Conservation (phyloP, 1,140 invertebrate genomes). For the Dufourea novaeangliae region DNA sequence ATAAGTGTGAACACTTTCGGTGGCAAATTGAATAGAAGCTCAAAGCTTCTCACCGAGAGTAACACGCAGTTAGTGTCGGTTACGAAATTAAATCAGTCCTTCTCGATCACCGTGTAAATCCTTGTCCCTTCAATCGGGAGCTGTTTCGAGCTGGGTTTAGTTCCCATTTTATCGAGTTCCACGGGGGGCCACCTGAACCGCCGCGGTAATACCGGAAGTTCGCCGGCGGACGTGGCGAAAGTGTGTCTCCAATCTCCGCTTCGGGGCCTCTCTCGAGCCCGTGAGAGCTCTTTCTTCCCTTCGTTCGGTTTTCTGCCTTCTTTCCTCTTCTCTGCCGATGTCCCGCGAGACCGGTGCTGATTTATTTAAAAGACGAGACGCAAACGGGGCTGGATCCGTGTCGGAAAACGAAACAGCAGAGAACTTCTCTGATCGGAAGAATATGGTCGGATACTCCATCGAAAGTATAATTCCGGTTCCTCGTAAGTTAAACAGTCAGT, state of each 20-base stretch:
- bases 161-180: constrained; percentile 55
- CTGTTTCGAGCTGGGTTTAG: neutral
- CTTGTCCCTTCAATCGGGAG: neutral
- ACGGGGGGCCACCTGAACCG: constrained; percentile 19
- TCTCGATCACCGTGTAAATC: constrained; percentile 23
- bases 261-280: constrained; percentile 2
- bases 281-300: constrained; percentile 8
- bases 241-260: constrained; percentile 31
- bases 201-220: constrained; percentile 44
- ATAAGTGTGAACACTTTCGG: too few species aligned
- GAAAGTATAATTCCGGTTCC: neutral
- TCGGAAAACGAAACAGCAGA: neutral
- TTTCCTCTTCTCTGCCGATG: constrained; percentile 3
- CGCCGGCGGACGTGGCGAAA: constrained; percentile 39
- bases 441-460: neutral
- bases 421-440: neutral
- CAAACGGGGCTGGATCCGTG: constrained; percentile 35
- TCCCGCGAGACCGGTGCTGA: constrained; percentile 52
- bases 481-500: too few species aligned
- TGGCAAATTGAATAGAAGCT: neutral
- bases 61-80: constrained; percentile 10
- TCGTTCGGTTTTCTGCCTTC: constrained; percentile 1
- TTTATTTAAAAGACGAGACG: constrained; percentile 62
- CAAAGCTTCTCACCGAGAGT: neutral
- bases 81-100: constrained; percentile 33